Evolutionary conservation across 2,113 vertebrate species (phyloP).

Genomic region (Clarias gariepinus): DNA sequence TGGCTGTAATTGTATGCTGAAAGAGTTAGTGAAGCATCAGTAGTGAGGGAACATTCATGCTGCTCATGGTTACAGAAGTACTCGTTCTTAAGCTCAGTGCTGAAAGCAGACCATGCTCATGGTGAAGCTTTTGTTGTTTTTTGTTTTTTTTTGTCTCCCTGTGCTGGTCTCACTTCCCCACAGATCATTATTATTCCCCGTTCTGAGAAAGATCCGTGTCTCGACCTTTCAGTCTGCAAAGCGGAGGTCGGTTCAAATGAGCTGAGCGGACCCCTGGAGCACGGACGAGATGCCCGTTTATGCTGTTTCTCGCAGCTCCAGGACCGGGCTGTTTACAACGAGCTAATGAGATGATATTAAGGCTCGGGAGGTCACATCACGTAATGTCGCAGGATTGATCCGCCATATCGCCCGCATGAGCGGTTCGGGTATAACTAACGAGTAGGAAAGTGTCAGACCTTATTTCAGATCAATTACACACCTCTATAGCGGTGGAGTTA

Average conservation of each 20-base stretch:
- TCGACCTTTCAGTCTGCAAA: constrained; percentile 15
- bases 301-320: constrained; percentile 65
- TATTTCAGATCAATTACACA: not conserved
- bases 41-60: not conserved
- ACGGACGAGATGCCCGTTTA: constrained; percentile 66
- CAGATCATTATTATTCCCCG: constrained; percentile 2
- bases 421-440: not conserved
- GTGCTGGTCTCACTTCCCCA: constrained; percentile 4
- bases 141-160: not conserved
- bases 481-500: not conserved
- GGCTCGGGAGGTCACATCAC: constrained; percentile 2
- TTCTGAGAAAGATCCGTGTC: constrained; percentile 16
- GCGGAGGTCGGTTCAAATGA: constrained; percentile 13
- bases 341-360: constrained; percentile 66
- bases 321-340: constrained; percentile 66
- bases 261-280: constrained; percentile 60
- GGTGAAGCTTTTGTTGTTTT: too few relatives aligned
- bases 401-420: not conserved
- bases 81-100: not conserved
- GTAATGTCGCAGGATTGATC: not conserved
- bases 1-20: not conserved
- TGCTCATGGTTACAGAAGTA: not conserved
- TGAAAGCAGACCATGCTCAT: not conserved
- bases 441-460: not conserved
- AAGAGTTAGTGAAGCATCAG: not conserved